These are phyloP conservation scores for Paraplagusia blochii DNA, from an alignment of 2,113 vertebrate species.

Conservation along the genomic window DNA sequence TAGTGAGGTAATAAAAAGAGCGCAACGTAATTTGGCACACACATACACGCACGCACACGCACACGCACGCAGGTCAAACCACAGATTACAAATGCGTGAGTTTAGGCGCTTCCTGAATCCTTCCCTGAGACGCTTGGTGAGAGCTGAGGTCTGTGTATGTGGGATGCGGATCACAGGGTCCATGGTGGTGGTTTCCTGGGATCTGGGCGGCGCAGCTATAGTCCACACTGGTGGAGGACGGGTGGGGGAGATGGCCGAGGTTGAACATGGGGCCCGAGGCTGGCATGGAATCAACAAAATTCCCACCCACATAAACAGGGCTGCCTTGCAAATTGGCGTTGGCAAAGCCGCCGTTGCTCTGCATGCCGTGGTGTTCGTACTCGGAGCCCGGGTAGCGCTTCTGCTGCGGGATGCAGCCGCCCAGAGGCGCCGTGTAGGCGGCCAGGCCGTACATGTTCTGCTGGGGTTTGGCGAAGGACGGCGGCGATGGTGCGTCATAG, in stretches of 20 bases:
- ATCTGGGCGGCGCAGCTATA: constrained; percentile 99
- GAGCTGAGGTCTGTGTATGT: constrained; percentile 99
- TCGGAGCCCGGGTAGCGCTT: constrained; percentile 95
- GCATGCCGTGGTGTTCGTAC: constrained; percentile 95
- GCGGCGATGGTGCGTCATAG: constrained; percentile 96
- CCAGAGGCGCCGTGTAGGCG: constrained; percentile 95
- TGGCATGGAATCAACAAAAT: constrained; percentile 99
- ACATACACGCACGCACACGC: constrained; percentile 47
- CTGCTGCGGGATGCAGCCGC: constrained; percentile 96
- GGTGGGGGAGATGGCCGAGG: constrained; percentile 96
- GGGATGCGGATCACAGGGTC: constrained; percentile 99
- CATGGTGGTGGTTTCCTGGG: constrained; percentile 96
- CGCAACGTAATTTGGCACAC: constrained; percentile 74
- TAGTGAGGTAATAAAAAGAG: constrained; percentile 95
- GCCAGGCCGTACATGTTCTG: constrained; percentile 98
- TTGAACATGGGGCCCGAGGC: constrained; percentile 98
- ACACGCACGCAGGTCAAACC: constrained; percentile 53
- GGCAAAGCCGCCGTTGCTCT: constrained; percentile 90
- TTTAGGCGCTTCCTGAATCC: constrained; percentile 98
- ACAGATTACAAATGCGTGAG: constrained; percentile 96
- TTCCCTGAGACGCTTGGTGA: constrained; percentile 99
- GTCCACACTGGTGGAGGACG: constrained; percentile 99
- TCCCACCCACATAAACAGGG: constrained; percentile 97
- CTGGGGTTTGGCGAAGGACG: constrained; percentile 95
- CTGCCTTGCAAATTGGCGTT: constrained; percentile 95